Evolutionary conservation across 2,113 vertebrate species (phyloP), one percentile per base, ranked within the genome.

Genomic region (Urocolius indicus): DNA sequence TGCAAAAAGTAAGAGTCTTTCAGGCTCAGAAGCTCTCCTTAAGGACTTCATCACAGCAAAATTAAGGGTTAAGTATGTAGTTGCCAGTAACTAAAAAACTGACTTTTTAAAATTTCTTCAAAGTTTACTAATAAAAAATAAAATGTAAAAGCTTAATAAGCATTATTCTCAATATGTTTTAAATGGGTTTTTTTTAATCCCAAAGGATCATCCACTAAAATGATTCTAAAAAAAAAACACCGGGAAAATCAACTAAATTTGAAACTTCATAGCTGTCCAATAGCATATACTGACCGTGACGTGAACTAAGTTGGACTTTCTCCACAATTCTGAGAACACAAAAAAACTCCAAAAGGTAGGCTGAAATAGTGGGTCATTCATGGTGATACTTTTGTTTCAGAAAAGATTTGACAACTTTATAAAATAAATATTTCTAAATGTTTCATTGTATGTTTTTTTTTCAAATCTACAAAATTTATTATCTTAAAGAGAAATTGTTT

Each of bases 51-150:
- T 72, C 32, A 41, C 30, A 43, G 36, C 32, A 48, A 27, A 87
- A 22, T 3, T 55, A 10, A 51, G 4, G 0, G 4, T 6, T 65
- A 9, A 73, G 6, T 55, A 69, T 7, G 20, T 20, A 72, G 8
- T n/a, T 61, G 51, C 38, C 10, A 38, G 11, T 52, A 67, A 65
- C 12, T 15, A 6, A 30, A 51, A 34, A 0, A 23, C 2, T 23
- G 2, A 13, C 6, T 3, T 77, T 73, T 43, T n/a, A 0, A 20
- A 81, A 46, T 65, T n/a, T 80, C n/a, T 67, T 76, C 48, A 27
- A 46, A 63, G 5, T 41, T 93, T 75, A 26, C 17, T 48, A 92
- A 34, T 21, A 58, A 52, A 67, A 81, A 87, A 5, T 41, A 74
- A 67, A 81, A 78, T 26, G 38, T 4, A 52, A 16, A 54, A 45